Evolutionary conservation across 2,113 vertebrate species (phyloP).

Genomic region (Pipa parva): DNA sequence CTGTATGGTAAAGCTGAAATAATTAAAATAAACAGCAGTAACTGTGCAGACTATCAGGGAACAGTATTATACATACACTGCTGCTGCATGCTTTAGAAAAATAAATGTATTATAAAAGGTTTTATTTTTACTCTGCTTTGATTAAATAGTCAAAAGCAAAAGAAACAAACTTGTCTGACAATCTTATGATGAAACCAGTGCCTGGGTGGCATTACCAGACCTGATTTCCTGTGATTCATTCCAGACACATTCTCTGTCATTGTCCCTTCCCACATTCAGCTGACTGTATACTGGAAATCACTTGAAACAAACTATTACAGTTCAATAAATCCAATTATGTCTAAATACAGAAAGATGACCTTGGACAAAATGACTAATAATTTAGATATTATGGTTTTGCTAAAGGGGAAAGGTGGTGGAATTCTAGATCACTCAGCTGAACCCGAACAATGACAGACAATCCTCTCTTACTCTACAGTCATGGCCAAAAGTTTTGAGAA

Average conservation of each 20-base stretch:
- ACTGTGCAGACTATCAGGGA: background rate
- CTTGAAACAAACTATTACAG: background rate
- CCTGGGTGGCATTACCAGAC: background rate
- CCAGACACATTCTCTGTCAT: background rate
- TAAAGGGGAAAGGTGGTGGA: background rate
- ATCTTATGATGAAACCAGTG: conserved; percentile 1
- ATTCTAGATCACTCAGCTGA: too few relatives aligned
- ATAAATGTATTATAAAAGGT: background rate
- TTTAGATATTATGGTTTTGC: background rate
- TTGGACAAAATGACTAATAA: conserved; percentile 20
- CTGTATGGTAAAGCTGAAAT: background rate
- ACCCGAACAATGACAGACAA: too few relatives aligned
- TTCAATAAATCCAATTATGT: conserved; percentile 10
- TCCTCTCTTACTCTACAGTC: too few relatives aligned
- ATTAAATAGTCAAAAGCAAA: background rate
- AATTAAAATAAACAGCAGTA: background rate
- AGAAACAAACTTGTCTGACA: background rate
- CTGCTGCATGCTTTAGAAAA: too few relatives aligned
- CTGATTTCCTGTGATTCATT: conserved; percentile 20
- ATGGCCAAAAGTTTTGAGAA: too few relatives aligned
- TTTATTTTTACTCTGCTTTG: background rate
- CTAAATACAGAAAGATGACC: conserved; percentile 4
- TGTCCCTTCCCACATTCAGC: conserved; percentile 6
- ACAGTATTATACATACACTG: background rate
- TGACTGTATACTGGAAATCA: background rate